Percentiles rank a stretch among this genome's conserved stretches.
Evolutionary conservation across 2,888 invertebrate species (phyloP).

Genomic region (Melinaea marsaeus): DNA sequence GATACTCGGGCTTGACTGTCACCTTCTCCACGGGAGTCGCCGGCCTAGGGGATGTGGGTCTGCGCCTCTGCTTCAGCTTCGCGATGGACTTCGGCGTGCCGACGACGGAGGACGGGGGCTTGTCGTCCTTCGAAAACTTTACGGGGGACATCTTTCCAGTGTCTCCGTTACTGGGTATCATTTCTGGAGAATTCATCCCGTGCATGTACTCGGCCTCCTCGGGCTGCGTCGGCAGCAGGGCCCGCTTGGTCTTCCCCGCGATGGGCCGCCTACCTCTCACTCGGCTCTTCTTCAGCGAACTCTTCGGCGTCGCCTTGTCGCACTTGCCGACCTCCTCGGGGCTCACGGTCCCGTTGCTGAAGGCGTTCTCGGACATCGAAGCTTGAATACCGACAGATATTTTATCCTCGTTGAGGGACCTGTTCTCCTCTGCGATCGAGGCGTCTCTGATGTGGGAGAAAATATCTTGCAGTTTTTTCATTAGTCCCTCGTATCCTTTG

Average conservation of each 20-base stretch:
- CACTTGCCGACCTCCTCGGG: slow-evolving; percentile 64
- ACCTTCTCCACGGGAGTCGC: slow-evolving; percentile 67
- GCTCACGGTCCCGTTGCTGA: slow-evolving; percentile 67
- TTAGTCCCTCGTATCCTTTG: slow-evolving; percentile 65
- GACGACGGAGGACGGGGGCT: slow-evolving; percentile 51
- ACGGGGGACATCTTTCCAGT: slow-evolving; percentile 52
- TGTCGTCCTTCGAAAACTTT: slow-evolving; percentile 65
- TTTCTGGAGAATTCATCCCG: slow-evolving; percentile 72
- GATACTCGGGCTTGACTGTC: slow-evolving; percentile 55
- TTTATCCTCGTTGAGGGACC: slow-evolving; percentile 59
- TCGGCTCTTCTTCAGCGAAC: slow-evolving; percentile 68
- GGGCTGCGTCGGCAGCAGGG: slow-evolving; percentile 62
- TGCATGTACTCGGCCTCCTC: slow-evolving; percentile 70
- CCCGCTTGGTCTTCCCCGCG: slow-evolving; percentile 65
- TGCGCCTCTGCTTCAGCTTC: slow-evolving; percentile 64
- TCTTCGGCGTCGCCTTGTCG: slow-evolving; percentile 73
- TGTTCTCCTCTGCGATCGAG: slow-evolving; percentile 52
- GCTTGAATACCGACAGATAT: slow-evolving; percentile 66
- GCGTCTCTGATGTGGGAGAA: slow-evolving; percentile 61
- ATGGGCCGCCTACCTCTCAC: slow-evolving; percentile 67
- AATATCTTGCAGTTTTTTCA: slow-evolving; percentile 68
- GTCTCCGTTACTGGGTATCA: slow-evolving; percentile 64
- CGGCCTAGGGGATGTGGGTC: slow-evolving; percentile 65
- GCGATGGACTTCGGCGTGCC: slow-evolving; percentile 68
- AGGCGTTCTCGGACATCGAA: slow-evolving; percentile 48